Base-by-base conservation (phyloP, 2,797 vertebrate genomes). In the Leptatherina wallacei region DNA sequence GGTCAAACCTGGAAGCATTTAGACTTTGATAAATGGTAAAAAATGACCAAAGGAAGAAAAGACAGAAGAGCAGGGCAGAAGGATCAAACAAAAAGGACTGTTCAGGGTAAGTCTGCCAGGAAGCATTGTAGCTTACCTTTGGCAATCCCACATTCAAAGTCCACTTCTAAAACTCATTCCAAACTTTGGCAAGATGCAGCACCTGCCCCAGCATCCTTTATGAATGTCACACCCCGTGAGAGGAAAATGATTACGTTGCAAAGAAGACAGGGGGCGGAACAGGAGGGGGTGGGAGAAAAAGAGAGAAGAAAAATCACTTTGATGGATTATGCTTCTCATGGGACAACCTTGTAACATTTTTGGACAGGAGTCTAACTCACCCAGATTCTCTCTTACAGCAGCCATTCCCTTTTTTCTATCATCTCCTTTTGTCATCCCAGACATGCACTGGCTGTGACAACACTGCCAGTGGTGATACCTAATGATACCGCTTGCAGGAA, bases 181-280 rank as follows among this genome's bases (percentile, higher is more conserved):
- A 89, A 93, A 93, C 86, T 91, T 89, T 92, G 91, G 89, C 89
- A 90, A 88, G 89, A 91, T 47, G 64, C 60, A 60, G 83, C 85
- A 86, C 88, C 88, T 85, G 87, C 86, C 79, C 78, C 85, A 60
- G 84, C 82, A 88, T 93, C 92, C 88, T 94, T 94, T 95, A 92
- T 95, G 93, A 95, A 95, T 94, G 94, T 95, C 94, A 94, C 89
- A 92, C 88, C 89, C 89, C 56, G 78, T 88, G 93, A 95, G 93
- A 90, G 88, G 93, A 95, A 95, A 94, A 95, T 94, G 94, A 95
- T 94, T 95, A 94, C 93, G 89, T 94, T 94, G 94, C 94, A 94
- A 90, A 94, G 92, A 85, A 91, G 91, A 93, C 89, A 88, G 86
- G 88, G 84, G 80, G 77, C 14, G 71, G 71, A 83, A 81, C 74